Evolutionary conservation across 2,113 vertebrate species (phyloP), one percentile per base, ranked within the genome.

Genomic region (Sturnus vulgaris): DNA sequence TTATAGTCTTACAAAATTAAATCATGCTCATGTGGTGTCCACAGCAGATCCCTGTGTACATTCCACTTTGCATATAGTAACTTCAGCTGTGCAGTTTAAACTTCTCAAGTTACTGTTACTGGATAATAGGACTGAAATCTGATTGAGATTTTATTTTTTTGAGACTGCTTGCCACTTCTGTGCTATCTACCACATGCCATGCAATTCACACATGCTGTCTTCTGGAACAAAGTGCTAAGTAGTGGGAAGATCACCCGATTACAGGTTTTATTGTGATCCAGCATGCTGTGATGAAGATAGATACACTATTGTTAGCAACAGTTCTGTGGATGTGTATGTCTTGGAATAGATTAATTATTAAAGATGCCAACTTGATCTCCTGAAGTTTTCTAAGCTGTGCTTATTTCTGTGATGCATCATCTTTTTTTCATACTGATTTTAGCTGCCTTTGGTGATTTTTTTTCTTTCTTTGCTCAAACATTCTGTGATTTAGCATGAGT

Each of bases 401-500:
- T 96, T 90, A 86, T 97, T 96, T 96, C 80, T 96, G 88, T 96
- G 77, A 78, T 91, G 49, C 86, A 87, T 95, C 89, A 83, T 90
- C 72, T 59, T 92, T 92, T 90, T 93, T 90, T 90, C 69, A 23
- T 91, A 57, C 88, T 84, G 88, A 93, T 90, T 95, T 95, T 95
- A 95, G 81, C 94, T 93, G 89, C 61, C 49, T 87, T 86, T 73
- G 72, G 86, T 82, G 69, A 56, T 7, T 15, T 50, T 90, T 90
- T 82, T 59, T 64, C 68, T 92, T 88, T 83, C 91, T 96, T 95
- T 96, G 78, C 92, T 95, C 65, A 81, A 93, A 55, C 59, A 44
- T 94, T 96, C 84, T 91, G 83, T 96, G 88, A 91, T 94, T 81
- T 92, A 94, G 80, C 91, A 96, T 97, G 94, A 95, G 91, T 93